phyloP scores from a whole-genome alignment of 2,797 vertebrate species.

The Myripristis murdjan region DNA sequence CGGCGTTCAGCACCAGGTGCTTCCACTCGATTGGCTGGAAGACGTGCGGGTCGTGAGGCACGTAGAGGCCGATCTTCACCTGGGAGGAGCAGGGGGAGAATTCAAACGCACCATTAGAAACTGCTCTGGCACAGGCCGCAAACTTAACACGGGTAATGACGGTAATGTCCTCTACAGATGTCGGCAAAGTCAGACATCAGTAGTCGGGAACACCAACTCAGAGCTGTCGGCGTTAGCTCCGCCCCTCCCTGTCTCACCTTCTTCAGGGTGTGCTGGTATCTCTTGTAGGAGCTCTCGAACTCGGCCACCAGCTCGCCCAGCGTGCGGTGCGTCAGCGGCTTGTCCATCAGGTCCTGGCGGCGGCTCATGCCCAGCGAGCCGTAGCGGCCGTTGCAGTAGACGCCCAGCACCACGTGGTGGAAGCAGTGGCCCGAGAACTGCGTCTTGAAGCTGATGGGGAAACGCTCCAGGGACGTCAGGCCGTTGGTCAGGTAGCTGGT shows the following conservation, averaged over 20 bases:
- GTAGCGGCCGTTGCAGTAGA: constrained; percentile 94
- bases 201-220: no score
- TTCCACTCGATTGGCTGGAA: constrained; percentile 98
- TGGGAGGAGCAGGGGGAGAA: constrained; percentile 16
- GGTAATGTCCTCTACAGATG: no score
- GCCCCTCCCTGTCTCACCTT: constrained; percentile 78
- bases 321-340: constrained; percentile 92
- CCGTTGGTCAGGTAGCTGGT: constrained; percentile 96
- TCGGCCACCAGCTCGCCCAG: constrained; percentile 96
- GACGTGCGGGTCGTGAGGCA: constrained; percentile 95
- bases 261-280: constrained; percentile 95
- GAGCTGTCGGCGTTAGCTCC: no score
- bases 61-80: constrained; percentile 95
- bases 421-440: constrained; percentile 97
- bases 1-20: constrained; percentile 92
- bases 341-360: constrained; percentile 96
- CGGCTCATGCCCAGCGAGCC: constrained; percentile 97
- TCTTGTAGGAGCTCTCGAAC: constrained; percentile 96
- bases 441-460: constrained; percentile 99
- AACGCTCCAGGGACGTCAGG: constrained; percentile 93
- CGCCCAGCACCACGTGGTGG: constrained; percentile 96
- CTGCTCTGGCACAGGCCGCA: no score
- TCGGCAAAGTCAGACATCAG: no score
- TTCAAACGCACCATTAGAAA: not conserved
- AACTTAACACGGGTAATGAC: no score